Evolutionary conservation across 2,113 vertebrate species (phyloP).

Genomic region (Triplophysa rosa): DNA sequence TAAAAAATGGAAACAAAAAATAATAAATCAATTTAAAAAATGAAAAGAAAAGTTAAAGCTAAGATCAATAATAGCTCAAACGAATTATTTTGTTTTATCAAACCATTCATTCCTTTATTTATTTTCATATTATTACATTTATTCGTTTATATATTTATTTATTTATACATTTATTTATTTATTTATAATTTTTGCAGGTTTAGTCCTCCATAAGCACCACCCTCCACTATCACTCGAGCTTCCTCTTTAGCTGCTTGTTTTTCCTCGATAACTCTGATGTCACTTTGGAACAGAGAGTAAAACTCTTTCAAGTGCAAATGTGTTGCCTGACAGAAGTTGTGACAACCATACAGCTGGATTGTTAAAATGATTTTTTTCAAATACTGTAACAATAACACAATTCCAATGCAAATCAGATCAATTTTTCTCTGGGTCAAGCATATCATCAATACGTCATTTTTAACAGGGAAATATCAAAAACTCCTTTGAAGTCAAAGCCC

Average conservation of each 20-base stretch:
- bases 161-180: too few species aligned
- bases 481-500: constrained; percentile 38
- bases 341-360: neutral
- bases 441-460: constrained; percentile 38
- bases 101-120: too few species aligned
- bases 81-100: too few species aligned
- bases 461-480: constrained; percentile 40
- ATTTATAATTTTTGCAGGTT: too few species aligned
- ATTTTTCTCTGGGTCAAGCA: neutral
- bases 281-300: neutral
- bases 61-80: too few species aligned
- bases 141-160: too few species aligned
- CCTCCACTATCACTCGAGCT: constrained; percentile 21
- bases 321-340: neutral
- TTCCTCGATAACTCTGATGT: neutral
- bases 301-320: neutral
- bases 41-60: too few species aligned
- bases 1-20: too few species aligned
- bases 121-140: too few species aligned
- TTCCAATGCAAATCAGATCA: neutral
- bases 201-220: too few species aligned
- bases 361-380: constrained; percentile 6
- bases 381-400: neutral
- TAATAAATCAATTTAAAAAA: too few species aligned
- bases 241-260: neutral